These are phyloP conservation scores for Emydocephalus ijimae DNA, from an alignment of 2,113 vertebrate genomes.

Conservation along the genomic window DNA sequence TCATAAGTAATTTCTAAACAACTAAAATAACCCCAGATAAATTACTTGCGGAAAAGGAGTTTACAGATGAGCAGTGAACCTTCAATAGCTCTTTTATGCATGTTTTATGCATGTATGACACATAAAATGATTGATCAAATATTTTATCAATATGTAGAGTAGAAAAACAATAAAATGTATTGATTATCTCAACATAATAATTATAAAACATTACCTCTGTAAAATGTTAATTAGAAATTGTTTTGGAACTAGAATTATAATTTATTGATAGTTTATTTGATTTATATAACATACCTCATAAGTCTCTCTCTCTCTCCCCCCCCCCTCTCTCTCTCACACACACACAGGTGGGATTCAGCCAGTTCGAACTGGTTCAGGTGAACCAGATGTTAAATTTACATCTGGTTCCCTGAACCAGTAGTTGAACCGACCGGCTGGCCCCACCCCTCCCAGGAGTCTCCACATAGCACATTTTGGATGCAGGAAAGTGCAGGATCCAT, in stretches of 20 bases:
- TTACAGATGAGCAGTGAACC: neutral
- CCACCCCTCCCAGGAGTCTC: too few relatives aligned
- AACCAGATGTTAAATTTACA: too few relatives aligned
- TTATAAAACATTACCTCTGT: neutral
- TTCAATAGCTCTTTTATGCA: neutral
- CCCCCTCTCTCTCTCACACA: too few relatives aligned
- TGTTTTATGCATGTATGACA: neutral
- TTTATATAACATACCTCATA: neutral
- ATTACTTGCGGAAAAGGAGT: neutral
- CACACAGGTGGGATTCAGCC: too few relatives aligned
- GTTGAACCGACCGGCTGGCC: too few relatives aligned
- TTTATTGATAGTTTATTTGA: neutral
- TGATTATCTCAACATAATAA: neutral
- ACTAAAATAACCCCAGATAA: neutral
- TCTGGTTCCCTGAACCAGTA: too few relatives aligned
- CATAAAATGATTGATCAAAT: neutral
- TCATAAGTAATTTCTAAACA: neutral
- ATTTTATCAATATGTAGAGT: neutral
- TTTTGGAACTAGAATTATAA: neutral
- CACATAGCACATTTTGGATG: too few relatives aligned
- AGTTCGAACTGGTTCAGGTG: too few relatives aligned
- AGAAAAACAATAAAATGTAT: neutral
- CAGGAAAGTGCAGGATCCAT: too few relatives aligned
- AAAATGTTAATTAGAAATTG: neutral
- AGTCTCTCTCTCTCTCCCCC: too few relatives aligned